Conservation (phyloP, 2,797 vertebrate genomes). For the Borostomias antarcticus region DNA sequence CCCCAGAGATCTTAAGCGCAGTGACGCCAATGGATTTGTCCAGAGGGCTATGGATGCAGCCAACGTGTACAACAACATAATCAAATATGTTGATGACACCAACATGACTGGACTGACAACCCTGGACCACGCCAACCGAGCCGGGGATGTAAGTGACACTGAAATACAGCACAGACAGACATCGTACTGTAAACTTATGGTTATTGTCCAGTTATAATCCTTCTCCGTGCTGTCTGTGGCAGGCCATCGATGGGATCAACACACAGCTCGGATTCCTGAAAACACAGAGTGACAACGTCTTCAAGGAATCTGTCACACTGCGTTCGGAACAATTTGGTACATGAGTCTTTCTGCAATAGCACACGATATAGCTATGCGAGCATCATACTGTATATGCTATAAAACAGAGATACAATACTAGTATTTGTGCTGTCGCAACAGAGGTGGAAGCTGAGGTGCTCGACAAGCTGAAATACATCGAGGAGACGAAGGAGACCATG, state of each 20-base stretch:
- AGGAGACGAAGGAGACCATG: slow-evolving; percentile 81
- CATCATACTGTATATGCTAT: background rate
- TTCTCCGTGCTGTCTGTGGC: slow-evolving; percentile 30
- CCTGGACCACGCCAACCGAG: slow-evolving; percentile 80
- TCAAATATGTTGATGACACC: slow-evolving; percentile 83
- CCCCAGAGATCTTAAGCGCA: slow-evolving; percentile 83
- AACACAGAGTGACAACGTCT: slow-evolving; percentile 79
- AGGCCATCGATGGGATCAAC: slow-evolving; percentile 85
- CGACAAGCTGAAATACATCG: slow-evolving; percentile 80
- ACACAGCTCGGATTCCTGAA: slow-evolving; percentile 82
- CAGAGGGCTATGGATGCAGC: slow-evolving; percentile 93
- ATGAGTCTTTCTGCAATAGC: slow-evolving; percentile 14
- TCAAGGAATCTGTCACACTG: slow-evolving; percentile 80
- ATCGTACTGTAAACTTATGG: background rate
- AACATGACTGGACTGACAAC: slow-evolving; percentile 81
- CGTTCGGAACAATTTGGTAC: slow-evolving; percentile 82
- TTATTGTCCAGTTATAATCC: background rate
- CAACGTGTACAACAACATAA: slow-evolving; percentile 94
- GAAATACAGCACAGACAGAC: background rate
- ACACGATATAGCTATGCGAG: no score
- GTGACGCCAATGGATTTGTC: slow-evolving; percentile 90
- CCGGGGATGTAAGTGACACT: slow-evolving; percentile 82
- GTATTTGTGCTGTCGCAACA: slow-evolving; percentile 39
- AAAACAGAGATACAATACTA: no score
- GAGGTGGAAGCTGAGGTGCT: slow-evolving; percentile 70